Evolutionary conservation across 1,140 invertebrate species (phyloP).

Genomic region (Bombus superbus): DNA sequence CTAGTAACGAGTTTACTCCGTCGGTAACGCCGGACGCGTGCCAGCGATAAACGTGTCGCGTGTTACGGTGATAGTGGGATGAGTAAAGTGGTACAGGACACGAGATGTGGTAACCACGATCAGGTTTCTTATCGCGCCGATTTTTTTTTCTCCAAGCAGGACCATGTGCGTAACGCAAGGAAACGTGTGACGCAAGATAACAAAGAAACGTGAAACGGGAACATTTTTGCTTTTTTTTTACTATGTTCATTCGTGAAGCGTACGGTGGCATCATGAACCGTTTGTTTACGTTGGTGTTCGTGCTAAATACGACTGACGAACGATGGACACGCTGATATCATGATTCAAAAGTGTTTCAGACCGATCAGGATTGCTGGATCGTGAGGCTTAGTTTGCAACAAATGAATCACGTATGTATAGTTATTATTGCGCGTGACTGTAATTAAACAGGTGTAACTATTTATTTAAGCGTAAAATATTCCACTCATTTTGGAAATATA

Average conservation of each 20-base stretch:
- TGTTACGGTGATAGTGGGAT: conserved; percentile 63
- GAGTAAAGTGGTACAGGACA: conserved; percentile 57
- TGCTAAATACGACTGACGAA: not conserved
- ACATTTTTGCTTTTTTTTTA: not conserved
- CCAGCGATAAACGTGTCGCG: conserved; percentile 67
- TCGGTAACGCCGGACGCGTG: conserved; percentile 69
- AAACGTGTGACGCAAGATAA: not conserved
- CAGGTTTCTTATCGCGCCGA: conserved; percentile 21
- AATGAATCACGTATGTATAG: conserved; percentile 26
- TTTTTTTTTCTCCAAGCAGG: not conserved
- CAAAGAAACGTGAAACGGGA: not conserved
- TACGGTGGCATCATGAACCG: not conserved
- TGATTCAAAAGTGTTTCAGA: conserved; percentile 25
- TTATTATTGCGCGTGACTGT: not conserved
- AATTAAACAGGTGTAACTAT: not conserved
- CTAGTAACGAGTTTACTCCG: conserved; percentile 69
- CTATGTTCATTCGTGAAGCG: not conserved
- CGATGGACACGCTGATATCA: conserved; percentile 26
- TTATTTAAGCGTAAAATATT: not conserved
- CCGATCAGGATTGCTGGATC: conserved; percentile 32
- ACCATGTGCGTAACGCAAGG: not conserved
- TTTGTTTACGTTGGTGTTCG: conserved; percentile 24
- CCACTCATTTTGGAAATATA: no score
- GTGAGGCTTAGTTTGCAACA: conserved; percentile 8
- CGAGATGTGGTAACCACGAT: conserved; percentile 33